Evolutionary conservation across 2,888 invertebrate species (phyloP), one percentile per base, ranked within the genome.

Genomic region (Apamea anceps): DNA sequence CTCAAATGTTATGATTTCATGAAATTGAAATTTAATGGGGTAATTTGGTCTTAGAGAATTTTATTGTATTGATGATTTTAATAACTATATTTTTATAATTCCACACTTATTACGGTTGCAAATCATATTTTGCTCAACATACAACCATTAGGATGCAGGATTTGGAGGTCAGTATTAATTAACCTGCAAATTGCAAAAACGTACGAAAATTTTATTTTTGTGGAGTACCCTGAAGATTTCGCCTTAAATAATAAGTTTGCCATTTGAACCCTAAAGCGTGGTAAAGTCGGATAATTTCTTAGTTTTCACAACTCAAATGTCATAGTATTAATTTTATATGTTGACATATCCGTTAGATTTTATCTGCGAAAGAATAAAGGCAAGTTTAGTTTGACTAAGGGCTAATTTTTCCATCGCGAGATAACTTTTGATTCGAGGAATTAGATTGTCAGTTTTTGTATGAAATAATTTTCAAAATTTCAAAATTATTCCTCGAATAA

Each of bases 231-330:
- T 18, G 45, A 10, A 1, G n/a, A 18, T 45, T 45, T 7, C 3
- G 7, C 48, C 48, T 48, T 68, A 86, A 89, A 82, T 87, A 87
- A 86, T 89, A 88, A 85, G 81, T 74, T 84, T 81, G 81, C 83
- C 78, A 87, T 89, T 89, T 89, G 85, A 89, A 86, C 85, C 68
- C 79, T 72, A 84, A 87, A 86, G 79, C 73, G 37, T 68, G 66
- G 78, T 70, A 37, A 79, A 82, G 77, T 51, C 28, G 51, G 32
- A 71, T 72, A 62, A 85, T 80, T 81, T 72, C 37, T 81, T 71
- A 75, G 65, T 73, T 80, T 80, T 45, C 32, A 67, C 72, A 68
- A 48, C 62, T 70, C 32, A 32, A 74, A 74, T 84, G 75, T 25
- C 18, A 21, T 25, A n/a, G 7, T 62, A 80, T 82, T 75, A 15